Conservation (phyloP, 2,888 invertebrate genomes). For the Eudasyphora cyanicolor region DNA sequence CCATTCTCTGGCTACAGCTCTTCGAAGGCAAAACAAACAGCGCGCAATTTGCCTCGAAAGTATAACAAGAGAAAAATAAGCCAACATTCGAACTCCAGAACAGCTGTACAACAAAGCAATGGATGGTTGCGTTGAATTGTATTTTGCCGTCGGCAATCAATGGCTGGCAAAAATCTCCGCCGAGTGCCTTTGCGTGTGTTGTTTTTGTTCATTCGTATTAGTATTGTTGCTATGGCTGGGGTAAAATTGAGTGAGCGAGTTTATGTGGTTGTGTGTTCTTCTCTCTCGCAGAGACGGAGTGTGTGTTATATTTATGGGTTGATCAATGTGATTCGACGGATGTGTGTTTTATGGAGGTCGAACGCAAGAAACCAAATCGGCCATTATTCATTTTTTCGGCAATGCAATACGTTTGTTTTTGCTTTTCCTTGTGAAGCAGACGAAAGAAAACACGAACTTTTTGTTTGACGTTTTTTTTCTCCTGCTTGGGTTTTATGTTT, state of each 20-base stretch:
- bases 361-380: slow-evolving; percentile 71
- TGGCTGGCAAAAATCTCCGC: slow-evolving; percentile 66
- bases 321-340: slow-evolving; percentile 77
- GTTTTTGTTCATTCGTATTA: no score
- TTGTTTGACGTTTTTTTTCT: slow-evolving; percentile 37
- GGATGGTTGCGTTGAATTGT: slow-evolving; percentile 38
- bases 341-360: slow-evolving; percentile 76
- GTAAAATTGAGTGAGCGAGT: slow-evolving; percentile 61
- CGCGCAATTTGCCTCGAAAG: slow-evolving; percentile 39
- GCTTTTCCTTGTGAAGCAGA: no score
- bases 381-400: slow-evolving; percentile 79
- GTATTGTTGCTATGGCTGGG: slow-evolving; percentile 36
- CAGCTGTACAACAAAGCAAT: slow-evolving; percentile 49
- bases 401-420: no score
- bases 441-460: slow-evolving; percentile 27
- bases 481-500: background rate
- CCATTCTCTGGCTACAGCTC: slow-evolving; percentile 60
- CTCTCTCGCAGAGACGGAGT: no score
- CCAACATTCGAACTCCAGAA: slow-evolving; percentile 28
- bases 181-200: slow-evolving; percentile 32
- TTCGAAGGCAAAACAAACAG: slow-evolving; percentile 20
- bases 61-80: slow-evolving; percentile 22
- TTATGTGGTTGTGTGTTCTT: slow-evolving; percentile 59
- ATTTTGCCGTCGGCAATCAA: slow-evolving; percentile 68
- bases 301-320: slow-evolving; percentile 74